Evolutionary conservation across 2,888 invertebrate genomes (phyloP), one percentile per base, ranked within the genome.

Genomic region (Morpho deidamia): DNA sequence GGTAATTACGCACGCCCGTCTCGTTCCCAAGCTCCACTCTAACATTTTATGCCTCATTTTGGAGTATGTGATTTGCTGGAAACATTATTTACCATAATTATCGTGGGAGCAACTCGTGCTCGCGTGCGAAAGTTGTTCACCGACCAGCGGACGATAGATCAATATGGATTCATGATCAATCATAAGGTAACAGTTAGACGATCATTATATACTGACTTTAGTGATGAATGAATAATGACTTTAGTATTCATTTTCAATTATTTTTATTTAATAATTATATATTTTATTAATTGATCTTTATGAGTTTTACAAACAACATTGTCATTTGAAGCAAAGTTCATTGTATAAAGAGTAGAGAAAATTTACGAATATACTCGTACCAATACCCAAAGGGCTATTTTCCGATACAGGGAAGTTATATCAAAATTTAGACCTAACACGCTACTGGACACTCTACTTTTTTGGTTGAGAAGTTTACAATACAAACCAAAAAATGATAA

Each of bases 31-130:
- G 82, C 79, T 71, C 73, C 65, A 72, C 77, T 81, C 76, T 83
- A 79, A 81, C 81, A 78, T 85, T 86, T 85, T 81, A 85, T 83
- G 81, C 83, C 82, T 83, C 80, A 83, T 85, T 83, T 83, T 74
- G 78, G 77, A 81, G 73, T 81, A 74, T 84, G 84, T 85, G 83
- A 86, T 86, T 85, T 86, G 82, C 79, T 77, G 80, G 77, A 80
- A 76, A 78, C 73, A 72, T 78, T 78, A 81, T 78, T 82, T 80
- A 73, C 71, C 72, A 70, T 84, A 81, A 85, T 85, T 83, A 80
- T 81, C 82, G 83, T 85, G 86, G 77, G 86, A 86, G 77, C 70
- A 69, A 73, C 68, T 63, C 58, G 58, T 55, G 65, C 67, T 78
- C 69, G 73, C 75, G 74, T 78, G 78, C 81, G 72, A 76, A 76